phyloP scores from a whole-genome alignment of 2,113 vertebrate species.

The Abramis brama region DNA sequence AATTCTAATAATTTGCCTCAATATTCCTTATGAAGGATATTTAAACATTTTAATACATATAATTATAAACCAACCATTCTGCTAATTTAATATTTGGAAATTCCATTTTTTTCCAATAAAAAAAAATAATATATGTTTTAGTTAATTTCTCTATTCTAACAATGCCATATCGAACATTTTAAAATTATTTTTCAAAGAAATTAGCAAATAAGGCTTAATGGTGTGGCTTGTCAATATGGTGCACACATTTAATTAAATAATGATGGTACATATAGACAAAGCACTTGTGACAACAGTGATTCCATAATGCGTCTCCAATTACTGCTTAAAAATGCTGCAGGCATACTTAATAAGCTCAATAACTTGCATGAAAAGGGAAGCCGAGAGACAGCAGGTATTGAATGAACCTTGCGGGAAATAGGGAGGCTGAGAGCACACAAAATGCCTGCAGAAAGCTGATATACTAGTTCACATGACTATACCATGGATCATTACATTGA shows the following conservation, averaged over 20 bases:
- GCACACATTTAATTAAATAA: conserved; percentile 26
- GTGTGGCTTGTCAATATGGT: not conserved
- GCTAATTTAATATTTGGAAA: no score
- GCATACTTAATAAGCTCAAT: conserved; percentile 24
- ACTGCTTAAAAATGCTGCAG: conserved; percentile 36
- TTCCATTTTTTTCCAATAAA: no score
- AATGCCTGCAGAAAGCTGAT: conserved; percentile 74
- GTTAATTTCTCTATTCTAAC: not conserved
- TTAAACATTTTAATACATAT: not conserved
- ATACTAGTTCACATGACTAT: conserved; percentile 68
- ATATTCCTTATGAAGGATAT: not conserved
- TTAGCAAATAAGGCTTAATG: not conserved
- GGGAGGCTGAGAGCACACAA: conserved; percentile 67
- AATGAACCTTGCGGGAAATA: conserved; percentile 73
- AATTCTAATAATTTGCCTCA: not conserved
- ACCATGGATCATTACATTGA: conserved; percentile 52
- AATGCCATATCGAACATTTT: not conserved
- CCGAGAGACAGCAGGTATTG: conserved; percentile 53
- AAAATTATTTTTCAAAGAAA: conserved; percentile 9
- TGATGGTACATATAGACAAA: not conserved
- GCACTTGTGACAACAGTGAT: conserved; percentile 22
- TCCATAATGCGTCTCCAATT: conserved; percentile 31
- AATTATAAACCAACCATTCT: not conserved
- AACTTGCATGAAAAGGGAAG: conserved; percentile 39
- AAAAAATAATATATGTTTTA: no score